phyloP scores from a whole-genome alignment of 1,140 invertebrate genomes.

The Nymphalis io region DNA sequence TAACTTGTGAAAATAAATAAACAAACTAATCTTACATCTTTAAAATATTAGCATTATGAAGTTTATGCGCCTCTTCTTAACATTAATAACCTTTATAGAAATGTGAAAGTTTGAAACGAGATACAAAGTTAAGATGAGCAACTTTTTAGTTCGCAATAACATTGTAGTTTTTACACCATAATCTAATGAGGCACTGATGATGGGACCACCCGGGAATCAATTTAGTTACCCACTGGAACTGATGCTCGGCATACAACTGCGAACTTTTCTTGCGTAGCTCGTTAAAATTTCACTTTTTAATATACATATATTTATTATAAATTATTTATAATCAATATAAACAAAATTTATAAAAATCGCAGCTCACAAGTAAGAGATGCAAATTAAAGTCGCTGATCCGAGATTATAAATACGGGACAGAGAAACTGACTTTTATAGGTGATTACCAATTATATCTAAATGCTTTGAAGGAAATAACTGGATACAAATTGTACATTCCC shows the following conservation, averaged over 20 bases:
- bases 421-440: too few species aligned
- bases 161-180: constrained; percentile 38
- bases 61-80: neutral
- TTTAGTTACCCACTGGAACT: constrained; percentile 26
- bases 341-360: too few species aligned
- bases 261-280: constrained; percentile 11
- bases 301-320: too few species aligned
- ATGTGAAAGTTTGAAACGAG: constrained; percentile 29
- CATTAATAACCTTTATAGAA: constrained; percentile 19
- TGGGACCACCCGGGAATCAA: constrained; percentile 45
- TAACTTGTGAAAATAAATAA: too few species aligned
- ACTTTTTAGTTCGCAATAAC: constrained; percentile 32
- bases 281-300: neutral
- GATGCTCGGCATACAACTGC: constrained; percentile 24
- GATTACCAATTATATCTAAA: too few species aligned
- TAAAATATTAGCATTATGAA: neutral
- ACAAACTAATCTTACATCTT: too few species aligned
- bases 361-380: too few species aligned
- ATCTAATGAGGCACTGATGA: constrained; percentile 41
- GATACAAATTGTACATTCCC: too few species aligned
- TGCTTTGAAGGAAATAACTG: too few species aligned
- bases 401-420: too few species aligned
- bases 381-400: too few species aligned
- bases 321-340: too few species aligned
- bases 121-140: constrained; percentile 21